phyloP scores from a whole-genome alignment of 2,797 vertebrate genomes.

The Tamandua tetradactyla region DNA sequence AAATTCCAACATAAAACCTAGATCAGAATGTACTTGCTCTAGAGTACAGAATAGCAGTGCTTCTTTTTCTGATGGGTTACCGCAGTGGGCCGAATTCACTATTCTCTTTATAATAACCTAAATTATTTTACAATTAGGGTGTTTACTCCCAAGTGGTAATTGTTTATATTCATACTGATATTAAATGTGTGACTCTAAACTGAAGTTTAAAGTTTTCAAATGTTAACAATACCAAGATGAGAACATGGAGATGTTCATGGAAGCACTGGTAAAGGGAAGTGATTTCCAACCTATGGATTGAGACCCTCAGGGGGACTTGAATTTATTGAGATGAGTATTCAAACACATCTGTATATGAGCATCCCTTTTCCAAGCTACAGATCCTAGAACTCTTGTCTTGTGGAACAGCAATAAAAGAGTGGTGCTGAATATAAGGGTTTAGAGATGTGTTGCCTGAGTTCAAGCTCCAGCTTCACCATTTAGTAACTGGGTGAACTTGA shows the following conservation, averaged over 20 bases:
- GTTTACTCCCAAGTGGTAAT: background rate
- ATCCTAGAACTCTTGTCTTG: background rate
- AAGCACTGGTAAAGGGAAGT: background rate
- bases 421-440: background rate
- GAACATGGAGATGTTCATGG: background rate
- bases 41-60: background rate
- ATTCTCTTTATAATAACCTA: background rate
- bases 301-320: background rate
- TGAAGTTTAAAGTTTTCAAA: background rate
- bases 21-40: background rate
- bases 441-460: background rate
- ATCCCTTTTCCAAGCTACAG: background rate
- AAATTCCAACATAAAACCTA: background rate
- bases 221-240: background rate
- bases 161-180: background rate
- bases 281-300: background rate
- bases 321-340: background rate
- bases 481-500: background rate
- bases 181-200: background rate
- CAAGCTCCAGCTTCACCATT: background rate
- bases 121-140: background rate
- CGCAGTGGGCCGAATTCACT: background rate
- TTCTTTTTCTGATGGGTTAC: background rate
- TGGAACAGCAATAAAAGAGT: background rate
- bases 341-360: background rate